Evolutionary conservation across 2,797 vertebrate genomes (phyloP).

Genomic region (Enteromius unitaeniatus): DNA sequence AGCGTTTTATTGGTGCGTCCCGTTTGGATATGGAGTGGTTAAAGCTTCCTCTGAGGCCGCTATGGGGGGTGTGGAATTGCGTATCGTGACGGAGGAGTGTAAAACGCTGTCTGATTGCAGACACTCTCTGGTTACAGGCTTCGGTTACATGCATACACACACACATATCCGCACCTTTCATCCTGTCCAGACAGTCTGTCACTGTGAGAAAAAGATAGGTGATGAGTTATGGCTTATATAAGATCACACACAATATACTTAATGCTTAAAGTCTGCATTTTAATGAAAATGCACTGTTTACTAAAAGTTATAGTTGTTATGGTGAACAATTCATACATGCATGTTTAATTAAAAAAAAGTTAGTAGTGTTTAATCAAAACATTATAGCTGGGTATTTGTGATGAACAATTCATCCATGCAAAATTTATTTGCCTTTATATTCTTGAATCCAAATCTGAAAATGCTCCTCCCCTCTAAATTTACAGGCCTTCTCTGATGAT

Average conservation of each 20-base stretch:
- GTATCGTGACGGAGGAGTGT: conserved; percentile 67
- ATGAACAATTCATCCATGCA: no score
- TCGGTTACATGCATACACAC: conserved; percentile 33
- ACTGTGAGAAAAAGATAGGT: background rate
- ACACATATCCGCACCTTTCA: conserved; percentile 31
- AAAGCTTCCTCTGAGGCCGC: conserved; percentile 51
- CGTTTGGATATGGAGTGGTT: conserved; percentile 62
- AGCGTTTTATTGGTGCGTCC: conserved; percentile 56
- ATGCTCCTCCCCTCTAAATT: no score
- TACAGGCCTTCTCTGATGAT: no score
- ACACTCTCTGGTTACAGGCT: conserved; percentile 60
- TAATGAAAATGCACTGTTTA: background rate
- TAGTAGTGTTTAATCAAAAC: background rate
- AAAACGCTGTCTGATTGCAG: conserved; percentile 76
- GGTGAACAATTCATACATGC: background rate
- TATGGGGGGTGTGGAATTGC: conserved; percentile 28
- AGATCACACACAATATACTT: background rate
- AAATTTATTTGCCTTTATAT: no score
- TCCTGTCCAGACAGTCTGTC: background rate
- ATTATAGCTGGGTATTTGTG: background rate
- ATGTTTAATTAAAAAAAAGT: background rate
- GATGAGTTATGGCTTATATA: background rate
- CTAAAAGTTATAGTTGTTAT: background rate
- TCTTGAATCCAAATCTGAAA: no score
- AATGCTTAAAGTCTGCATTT: no score